These are phyloP conservation scores for Amiota communis DNA, from an alignment of 2,888 invertebrate species.

Conservation along the genomic window DNA sequence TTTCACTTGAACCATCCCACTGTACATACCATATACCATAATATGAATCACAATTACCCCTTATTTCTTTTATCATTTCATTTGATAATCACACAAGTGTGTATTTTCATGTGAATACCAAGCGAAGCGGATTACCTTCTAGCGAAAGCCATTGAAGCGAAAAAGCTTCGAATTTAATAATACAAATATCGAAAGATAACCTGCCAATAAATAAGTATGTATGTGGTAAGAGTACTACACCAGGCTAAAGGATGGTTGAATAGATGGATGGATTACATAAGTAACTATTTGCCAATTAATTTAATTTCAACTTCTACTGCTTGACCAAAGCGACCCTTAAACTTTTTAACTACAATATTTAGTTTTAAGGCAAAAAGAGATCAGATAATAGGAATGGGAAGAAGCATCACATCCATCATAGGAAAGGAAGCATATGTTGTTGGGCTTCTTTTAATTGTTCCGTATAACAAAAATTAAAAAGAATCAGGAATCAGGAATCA, in stretches of 20 bases:
- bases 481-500: conserved; percentile 13
- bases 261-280: conserved; percentile 33
- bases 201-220: conserved; percentile 38
- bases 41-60: too few species aligned
- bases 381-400: too few species aligned
- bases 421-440: conserved; percentile 61
- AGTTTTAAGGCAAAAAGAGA: too few species aligned
- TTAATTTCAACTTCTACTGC: too few species aligned
- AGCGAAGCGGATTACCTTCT: conserved; percentile 61
- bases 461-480: conserved; percentile 37
- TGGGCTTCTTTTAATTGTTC: conserved; percentile 67
- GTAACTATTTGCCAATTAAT: conserved; percentile 1
- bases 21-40: too few species aligned
- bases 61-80: background rate
- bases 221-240: too few species aligned
- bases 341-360: background rate
- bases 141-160: conserved; percentile 45
- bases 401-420: conserved; percentile 24
- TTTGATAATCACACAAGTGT: conserved; percentile 10
- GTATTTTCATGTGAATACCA: conserved; percentile 47
- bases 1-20: too few species aligned
- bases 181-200: conserved; percentile 43
- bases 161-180: conserved; percentile 60
- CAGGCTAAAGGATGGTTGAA: too few species aligned
- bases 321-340: background rate